Conservation (phyloP, 2,888 invertebrate genomes). For the Exephanes ischioxanthus region DNA sequence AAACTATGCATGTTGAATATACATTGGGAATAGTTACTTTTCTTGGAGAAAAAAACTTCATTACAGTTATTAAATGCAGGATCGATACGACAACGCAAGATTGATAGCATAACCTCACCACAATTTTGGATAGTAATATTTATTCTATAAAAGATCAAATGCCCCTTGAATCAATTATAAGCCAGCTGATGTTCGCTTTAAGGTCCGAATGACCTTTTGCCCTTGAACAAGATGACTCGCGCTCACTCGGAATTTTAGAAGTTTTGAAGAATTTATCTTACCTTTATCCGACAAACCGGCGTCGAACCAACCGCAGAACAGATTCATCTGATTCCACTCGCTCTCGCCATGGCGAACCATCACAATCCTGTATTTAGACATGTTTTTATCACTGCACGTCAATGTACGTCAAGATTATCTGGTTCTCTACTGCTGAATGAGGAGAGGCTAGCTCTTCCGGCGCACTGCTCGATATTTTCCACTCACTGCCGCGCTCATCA, state of each 20-base stretch:
- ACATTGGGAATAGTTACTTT: neutral
- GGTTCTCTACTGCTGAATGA: conserved; percentile 16
- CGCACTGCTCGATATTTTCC: neutral
- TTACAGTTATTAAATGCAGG: too few relatives aligned
- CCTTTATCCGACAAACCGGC: conserved; percentile 88
- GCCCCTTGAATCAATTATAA: neutral
- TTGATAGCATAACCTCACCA: neutral
- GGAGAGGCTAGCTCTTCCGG: neutral
- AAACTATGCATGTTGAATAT: too few relatives aligned
- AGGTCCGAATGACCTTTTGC: conserved; percentile 77
- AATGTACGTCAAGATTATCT: conserved; percentile 36
- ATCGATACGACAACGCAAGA: neutral
- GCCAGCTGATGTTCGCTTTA: conserved; percentile 11
- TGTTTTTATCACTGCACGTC: conserved; percentile 66
- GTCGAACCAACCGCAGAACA: conserved; percentile 89
- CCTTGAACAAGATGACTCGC: conserved; percentile 73
- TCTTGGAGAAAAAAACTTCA: neutral
- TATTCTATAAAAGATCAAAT: neutral
- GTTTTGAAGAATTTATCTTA: conserved; percentile 75
- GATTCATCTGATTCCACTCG: conserved; percentile 88
- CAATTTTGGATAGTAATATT: neutral
- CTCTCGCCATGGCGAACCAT: conserved; percentile 90
- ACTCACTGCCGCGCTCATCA: neutral
- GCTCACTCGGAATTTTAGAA: neutral
- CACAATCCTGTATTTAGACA: conserved; percentile 87